Base-by-base conservation (phyloP, 2,113 vertebrate genomes). In the Perccottus glenii region DNA sequence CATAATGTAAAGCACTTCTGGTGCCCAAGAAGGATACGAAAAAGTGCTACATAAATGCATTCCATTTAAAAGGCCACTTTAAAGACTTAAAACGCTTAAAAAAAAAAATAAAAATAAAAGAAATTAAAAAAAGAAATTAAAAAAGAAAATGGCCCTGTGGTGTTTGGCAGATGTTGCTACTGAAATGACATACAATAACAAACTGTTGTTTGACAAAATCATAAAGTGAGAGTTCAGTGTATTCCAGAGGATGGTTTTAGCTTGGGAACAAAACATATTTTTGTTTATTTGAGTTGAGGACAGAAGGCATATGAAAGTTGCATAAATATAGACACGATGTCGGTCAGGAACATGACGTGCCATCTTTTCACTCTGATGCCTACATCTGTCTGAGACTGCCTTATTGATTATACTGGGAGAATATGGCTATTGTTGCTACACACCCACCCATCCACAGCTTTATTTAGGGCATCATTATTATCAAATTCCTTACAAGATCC, bases 321-420 rank as follows among this genome's bases (percentile, higher is more conserved):
- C 19, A 64, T 63, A 62, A 75, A 72, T 42, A 33, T 45, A 79
- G 67, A 65, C 60, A 53, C 49, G 52, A 33, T 50, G 59, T 69
- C 55, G 60, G 16, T 75, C 49, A 60, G 57, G 70, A 74, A 67
- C 12, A 59, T 49, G 33, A 58, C 14, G 11, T 36, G 44, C 67
- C 62, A 71, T 64, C 55, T 43, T 72, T 59, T 81, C 75, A 77
- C n/a, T 65, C 55, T 10, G 63, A 64, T 0, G 61, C 60, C 70
- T 44, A 48, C 8, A 43, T 60, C 64, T 44, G 68, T 61, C 62
- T 16, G 60, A 66, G 38, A 64, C 64, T 15, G 63, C 62, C 83
- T 73, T 60, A 64, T 71, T 79, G 65, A 80, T 87, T 80, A 76
- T 69, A 80, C 76, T 40, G 60, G 59, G 42, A 75, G 15, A 14